phyloP scores from a whole-genome alignment of 2,888 invertebrate species.

The Stenotaenia linearis region DNA sequence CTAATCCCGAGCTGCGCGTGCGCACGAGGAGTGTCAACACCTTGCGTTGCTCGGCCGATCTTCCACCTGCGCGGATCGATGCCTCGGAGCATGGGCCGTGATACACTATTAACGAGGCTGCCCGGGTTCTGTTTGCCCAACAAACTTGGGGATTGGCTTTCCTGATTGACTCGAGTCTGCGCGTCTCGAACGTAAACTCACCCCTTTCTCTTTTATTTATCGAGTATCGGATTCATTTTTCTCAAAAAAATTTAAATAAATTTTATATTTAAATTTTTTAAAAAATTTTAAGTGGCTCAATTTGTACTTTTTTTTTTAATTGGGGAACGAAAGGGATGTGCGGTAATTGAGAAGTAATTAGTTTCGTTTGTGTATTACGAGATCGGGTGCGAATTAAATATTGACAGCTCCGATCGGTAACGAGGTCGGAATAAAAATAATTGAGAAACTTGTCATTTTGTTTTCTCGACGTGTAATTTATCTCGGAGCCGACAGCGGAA shows the following conservation, averaged over 20 bases:
- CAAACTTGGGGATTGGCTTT: slow-evolving; percentile 8
- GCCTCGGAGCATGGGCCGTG: slow-evolving; percentile 1
- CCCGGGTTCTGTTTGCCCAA: slow-evolving; percentile 14
- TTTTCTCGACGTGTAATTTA: background rate
- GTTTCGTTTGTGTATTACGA: background rate
- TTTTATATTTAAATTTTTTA: background rate
- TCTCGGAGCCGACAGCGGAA: background rate
- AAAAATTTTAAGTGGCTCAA: background rate
- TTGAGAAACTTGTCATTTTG: background rate
- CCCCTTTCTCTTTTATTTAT: background rate
- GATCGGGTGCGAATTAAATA: background rate
- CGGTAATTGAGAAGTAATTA: slow-evolving; percentile 4
- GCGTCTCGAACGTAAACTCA: background rate
- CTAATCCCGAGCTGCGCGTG: background rate
- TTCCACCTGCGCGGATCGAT: slow-evolving; percentile 23
- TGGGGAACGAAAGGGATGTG: background rate
- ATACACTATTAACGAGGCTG: slow-evolving; percentile 14
- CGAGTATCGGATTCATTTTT: background rate
- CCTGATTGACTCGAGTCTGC: slow-evolving; percentile 20
- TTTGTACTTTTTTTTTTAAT: background rate
- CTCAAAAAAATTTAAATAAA: background rate
- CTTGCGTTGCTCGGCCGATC: slow-evolving; percentile 19
- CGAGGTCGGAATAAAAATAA: background rate
- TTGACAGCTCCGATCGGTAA: background rate
- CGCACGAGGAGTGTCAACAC: slow-evolving; percentile 8